Evolutionary conservation across 2,797 vertebrate species (phyloP), one percentile per base, ranked within the genome.

Genomic region (Danio tinwini): DNA sequence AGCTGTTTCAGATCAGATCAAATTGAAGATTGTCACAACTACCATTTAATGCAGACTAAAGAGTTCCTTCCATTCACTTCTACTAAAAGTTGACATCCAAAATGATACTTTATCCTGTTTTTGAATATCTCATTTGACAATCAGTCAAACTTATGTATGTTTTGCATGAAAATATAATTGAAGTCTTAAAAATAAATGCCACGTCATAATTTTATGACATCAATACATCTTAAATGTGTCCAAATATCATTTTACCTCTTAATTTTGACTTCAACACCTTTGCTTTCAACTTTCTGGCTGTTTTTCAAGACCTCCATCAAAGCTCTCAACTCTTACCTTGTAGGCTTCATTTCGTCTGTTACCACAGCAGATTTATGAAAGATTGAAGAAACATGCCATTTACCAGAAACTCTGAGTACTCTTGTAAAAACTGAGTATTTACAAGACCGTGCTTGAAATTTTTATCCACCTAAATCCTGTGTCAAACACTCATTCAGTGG

Each of bases 301-400:
- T 19, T 77, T n/a, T 69, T 70, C 74, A 14, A 21, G 40, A 76
- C 74, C 53, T 55, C 50, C 13, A 21, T 19, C 68, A 42, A 7
- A 59, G 71, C 10, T 45, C 71, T 73, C 42, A 47, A 19, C 14
- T 65, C 49, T 77, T 42, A 45, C 16, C 52, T 45, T 0, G 9
- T n/a, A 47, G 40, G 39, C 40, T 16, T 77, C 44, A 40, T 49
- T 56, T 77, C 1, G 19, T 45, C 42, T 68, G 47, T 77, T 77
- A 77, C 16, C 52, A 47, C 52, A 37, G 47, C 42, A 49, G 64
- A 77, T 70, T 70, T 78, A 78, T 61, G n/a, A 13, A 5, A 69
- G n/a, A 40, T 65, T 9, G 17, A 49, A 73, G 39, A 61, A 74
- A 79, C 63, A 4, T 16, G 49, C 49, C 29, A 47, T 63, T 53